Evolutionary conservation across 2,113 vertebrate species (phyloP).

Genomic region (Uria aalge): DNA sequence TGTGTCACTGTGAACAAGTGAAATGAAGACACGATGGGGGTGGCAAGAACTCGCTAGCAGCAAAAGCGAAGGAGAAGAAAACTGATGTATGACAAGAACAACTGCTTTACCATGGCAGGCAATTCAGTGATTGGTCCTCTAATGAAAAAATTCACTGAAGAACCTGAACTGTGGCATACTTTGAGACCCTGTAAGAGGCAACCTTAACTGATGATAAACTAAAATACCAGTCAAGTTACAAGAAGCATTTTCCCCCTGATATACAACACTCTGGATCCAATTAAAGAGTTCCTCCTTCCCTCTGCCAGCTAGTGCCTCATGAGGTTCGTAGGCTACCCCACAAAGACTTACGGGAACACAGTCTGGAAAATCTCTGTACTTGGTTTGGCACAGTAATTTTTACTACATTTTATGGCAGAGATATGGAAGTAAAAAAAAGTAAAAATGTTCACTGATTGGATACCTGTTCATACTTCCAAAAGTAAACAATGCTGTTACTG

Average conservation of each 20-base stretch:
- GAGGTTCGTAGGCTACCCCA: neutral
- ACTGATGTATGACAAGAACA: neutral
- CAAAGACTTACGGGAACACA: neutral
- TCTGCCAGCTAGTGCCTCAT: neutral
- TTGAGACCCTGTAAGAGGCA: neutral
- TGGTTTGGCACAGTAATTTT: neutral
- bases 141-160: conserved; percentile 2
- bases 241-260: neutral
- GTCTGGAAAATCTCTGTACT: neutral
- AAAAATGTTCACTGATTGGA: neutral
- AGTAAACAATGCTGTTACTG: neutral
- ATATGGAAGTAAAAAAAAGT: neutral
- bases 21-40: neutral
- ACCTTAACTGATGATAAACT: conserved; percentile 22
- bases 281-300: neutral
- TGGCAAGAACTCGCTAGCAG: neutral
- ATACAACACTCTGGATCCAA: neutral
- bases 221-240: neutral
- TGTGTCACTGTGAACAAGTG: conserved; percentile 24
- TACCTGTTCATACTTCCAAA: neutral
- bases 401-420: neutral
- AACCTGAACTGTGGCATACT: neutral
- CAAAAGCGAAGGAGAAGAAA: conserved; percentile 18
- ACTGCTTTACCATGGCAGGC: neutral
- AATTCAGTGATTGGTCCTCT: neutral